phyloP scores from a whole-genome alignment of 2,797 vertebrate genomes.

The Iguana delicatissima region DNA sequence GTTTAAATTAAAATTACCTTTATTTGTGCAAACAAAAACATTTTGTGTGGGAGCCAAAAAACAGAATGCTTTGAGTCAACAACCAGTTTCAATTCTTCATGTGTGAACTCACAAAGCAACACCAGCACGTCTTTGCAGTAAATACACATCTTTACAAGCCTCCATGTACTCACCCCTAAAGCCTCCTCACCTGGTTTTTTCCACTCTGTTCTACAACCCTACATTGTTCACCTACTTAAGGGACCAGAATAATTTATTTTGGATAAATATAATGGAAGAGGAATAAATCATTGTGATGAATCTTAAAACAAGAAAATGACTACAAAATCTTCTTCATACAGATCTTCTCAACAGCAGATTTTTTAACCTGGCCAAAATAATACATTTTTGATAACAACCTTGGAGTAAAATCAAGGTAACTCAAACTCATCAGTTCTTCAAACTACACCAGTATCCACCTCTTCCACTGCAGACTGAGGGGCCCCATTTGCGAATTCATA shows the following conservation, averaged over 20 bases:
- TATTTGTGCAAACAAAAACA: background rate
- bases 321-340: background rate
- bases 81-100: background rate
- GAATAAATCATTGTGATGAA: background rate
- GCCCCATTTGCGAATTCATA: too few relatives aligned
- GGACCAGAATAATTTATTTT: background rate
- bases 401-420: background rate
- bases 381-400: background rate
- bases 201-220: background rate
- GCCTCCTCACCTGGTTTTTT: background rate
- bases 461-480: background rate
- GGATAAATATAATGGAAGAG: background rate
- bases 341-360: background rate
- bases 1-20: background rate
- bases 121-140: background rate
- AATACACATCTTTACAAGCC: background rate
- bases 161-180: background rate
- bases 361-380: background rate
- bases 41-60: background rate
- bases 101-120: background rate
- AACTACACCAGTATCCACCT: background rate
- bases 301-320: background rate
- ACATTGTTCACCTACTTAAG: background rate
- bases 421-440: background rate
- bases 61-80: background rate